Percentiles rank a stretch among this genome's conserved stretches.
phyloP scores from a whole-genome alignment of 2,797 vertebrate genomes.

The Alosa sapidissima region DNA sequence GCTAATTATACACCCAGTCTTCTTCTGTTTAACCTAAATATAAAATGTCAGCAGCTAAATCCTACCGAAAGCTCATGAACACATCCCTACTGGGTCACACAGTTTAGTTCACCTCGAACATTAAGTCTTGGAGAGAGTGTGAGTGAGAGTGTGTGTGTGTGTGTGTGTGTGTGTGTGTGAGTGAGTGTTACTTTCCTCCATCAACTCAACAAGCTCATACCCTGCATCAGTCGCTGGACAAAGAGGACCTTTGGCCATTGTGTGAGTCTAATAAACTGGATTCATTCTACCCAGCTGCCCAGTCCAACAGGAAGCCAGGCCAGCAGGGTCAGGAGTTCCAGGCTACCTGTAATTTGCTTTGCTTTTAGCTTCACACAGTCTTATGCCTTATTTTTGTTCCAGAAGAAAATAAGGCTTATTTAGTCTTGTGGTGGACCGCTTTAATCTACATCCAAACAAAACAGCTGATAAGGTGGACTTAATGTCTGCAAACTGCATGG shows the following conservation, averaged over 20 bases:
- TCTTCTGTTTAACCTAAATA: neutral
- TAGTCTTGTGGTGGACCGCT: neutral
- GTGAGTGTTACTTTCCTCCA: neutral
- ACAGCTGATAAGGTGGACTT: neutral
- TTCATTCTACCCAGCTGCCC: neutral
- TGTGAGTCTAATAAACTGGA: slow-evolving; percentile 24
- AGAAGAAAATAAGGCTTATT: neutral
- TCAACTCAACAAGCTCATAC: neutral
- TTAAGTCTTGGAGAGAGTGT: neutral
- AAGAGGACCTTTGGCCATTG: slow-evolving; percentile 24
- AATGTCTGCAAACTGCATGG: neutral
- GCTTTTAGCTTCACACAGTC: neutral
- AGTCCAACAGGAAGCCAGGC: neutral
- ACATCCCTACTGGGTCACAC: neutral
- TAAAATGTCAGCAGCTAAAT: neutral
- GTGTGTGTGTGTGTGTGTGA: neutral
- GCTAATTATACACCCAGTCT: neutral
- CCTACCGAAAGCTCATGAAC: neutral
- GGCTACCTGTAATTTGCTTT: neutral
- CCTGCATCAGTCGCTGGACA: neutral
- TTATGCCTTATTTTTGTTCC: neutral
- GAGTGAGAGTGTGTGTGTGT: neutral
- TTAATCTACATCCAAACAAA: neutral
- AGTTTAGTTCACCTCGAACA: neutral
- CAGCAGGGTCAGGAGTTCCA: neutral